Conservation (phyloP, 2,888 invertebrate species). For the Girardia tigrina region DNA sequence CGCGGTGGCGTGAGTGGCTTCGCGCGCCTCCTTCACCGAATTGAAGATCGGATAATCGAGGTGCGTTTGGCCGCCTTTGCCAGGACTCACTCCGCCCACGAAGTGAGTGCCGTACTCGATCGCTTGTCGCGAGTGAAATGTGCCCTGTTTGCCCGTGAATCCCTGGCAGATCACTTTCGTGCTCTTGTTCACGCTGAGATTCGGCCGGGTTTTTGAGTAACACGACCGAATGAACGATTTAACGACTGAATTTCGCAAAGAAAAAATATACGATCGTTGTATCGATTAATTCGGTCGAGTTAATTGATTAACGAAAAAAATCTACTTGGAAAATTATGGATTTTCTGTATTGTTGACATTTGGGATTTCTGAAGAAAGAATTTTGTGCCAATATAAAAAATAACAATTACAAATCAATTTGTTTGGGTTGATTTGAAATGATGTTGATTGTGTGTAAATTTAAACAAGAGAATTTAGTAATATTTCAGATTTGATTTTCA, state of each 20-base stretch:
- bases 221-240: conserved; percentile 26
- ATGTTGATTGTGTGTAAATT: too few relatives aligned
- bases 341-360: too few relatives aligned
- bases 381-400: too few relatives aligned
- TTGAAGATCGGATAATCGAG: conserved; percentile 75
- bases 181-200: conserved; percentile 66
- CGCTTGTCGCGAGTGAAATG: conserved; percentile 70
- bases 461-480: too few relatives aligned
- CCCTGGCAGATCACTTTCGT: conserved; percentile 94
- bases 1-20: conserved; percentile 73
- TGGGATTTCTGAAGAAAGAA: too few relatives aligned
- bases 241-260: neutral
- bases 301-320: too few relatives aligned
- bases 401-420: too few relatives aligned
- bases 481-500: too few relatives aligned
- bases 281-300: too few relatives aligned
- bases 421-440: too few relatives aligned
- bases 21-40: conserved; percentile 64
- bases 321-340: too few relatives aligned
- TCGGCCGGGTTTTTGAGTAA: conserved; percentile 61
- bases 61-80: conserved; percentile 73
- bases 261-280: too few relatives aligned
- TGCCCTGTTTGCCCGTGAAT: conserved; percentile 86
- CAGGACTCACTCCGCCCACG: conserved; percentile 66
- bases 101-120: conserved; percentile 91